Evolutionary conservation across 2,888 invertebrate genomes (phyloP).

Genomic region (Meganola albula): DNA sequence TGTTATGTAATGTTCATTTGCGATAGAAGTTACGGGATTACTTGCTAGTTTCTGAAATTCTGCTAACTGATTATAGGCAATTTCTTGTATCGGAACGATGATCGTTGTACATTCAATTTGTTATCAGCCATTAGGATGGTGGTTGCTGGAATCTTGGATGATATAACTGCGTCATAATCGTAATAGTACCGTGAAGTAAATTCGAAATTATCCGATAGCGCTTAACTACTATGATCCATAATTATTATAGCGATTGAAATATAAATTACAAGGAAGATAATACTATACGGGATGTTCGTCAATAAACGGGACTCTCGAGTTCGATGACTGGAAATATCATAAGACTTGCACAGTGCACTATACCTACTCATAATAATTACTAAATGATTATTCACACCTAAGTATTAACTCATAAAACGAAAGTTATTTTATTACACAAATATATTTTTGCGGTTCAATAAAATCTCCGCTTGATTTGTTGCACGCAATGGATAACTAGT

Average conservation of each 20-base stretch:
- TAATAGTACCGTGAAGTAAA: slow-evolving; percentile 45
- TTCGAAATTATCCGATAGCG: slow-evolving; percentile 44
- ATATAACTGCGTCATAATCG: slow-evolving; percentile 42
- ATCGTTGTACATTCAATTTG: slow-evolving; percentile 44
- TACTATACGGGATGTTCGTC: slow-evolving; percentile 32
- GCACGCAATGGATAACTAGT: slow-evolving; percentile 26
- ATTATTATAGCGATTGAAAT: slow-evolving; percentile 47
- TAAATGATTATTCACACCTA: slow-evolving; percentile 21
- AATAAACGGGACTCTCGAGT: slow-evolving; percentile 47
- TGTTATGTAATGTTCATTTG: slow-evolving; percentile 15
- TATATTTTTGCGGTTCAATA: slow-evolving; percentile 23
- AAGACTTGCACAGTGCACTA: too few relatives aligned
- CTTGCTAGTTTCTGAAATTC: slow-evolving; percentile 15
- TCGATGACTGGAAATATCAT: slow-evolving; percentile 24
- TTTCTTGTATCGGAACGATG: slow-evolving; percentile 20
- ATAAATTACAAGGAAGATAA: slow-evolving; percentile 37
- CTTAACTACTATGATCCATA: slow-evolving; percentile 35
- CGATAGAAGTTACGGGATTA: slow-evolving; percentile 19
- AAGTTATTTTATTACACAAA: slow-evolving; percentile 25
- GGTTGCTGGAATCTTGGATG: slow-evolving; percentile 32
- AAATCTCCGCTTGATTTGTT: slow-evolving; percentile 21
- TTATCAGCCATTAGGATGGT: slow-evolving; percentile 42
- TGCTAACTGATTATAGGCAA: slow-evolving; percentile 22
- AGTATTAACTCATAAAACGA: too few relatives aligned
- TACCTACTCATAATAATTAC: too few relatives aligned